phyloP scores from a whole-genome alignment of 2,113 vertebrate species.

The Athene noctua region DNA sequence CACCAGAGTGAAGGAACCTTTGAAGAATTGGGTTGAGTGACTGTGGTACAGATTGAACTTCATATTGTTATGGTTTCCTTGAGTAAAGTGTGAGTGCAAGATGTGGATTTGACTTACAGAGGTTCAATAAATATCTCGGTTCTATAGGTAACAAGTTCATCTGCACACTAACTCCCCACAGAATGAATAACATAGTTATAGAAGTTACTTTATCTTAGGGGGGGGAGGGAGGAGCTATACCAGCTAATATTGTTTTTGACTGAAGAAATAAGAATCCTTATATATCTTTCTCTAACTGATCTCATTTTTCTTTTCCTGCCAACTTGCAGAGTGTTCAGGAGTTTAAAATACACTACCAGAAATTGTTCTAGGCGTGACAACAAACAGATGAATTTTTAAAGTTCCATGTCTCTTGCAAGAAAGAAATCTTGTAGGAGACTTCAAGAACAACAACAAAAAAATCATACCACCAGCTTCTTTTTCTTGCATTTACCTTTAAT shows the following conservation, averaged over 20 bases:
- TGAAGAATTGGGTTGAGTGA: background rate
- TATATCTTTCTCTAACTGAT: background rate
- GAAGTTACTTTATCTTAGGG: background rate
- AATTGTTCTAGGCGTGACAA: background rate
- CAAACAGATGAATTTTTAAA: background rate
- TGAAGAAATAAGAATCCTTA: background rate
- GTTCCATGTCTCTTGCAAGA: background rate
- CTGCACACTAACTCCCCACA: background rate
- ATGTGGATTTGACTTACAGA: background rate
- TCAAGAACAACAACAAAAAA: background rate
- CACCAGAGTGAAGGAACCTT: background rate
- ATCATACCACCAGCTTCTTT: background rate
- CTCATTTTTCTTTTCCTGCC: background rate
- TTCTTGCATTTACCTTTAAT: background rate
- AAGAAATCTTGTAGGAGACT: background rate
- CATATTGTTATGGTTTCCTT: background rate
- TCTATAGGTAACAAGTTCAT: background rate
- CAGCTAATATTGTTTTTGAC: background rate
- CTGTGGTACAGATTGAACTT: background rate
- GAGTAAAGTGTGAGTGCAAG: background rate
- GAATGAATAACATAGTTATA: background rate
- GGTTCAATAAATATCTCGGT: background rate
- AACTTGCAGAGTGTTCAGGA: background rate
- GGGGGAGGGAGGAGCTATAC: background rate
- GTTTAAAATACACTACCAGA: background rate